Evolutionary conservation across 2,888 invertebrate species (phyloP).

Genomic region (Apodemia zela): DNA sequence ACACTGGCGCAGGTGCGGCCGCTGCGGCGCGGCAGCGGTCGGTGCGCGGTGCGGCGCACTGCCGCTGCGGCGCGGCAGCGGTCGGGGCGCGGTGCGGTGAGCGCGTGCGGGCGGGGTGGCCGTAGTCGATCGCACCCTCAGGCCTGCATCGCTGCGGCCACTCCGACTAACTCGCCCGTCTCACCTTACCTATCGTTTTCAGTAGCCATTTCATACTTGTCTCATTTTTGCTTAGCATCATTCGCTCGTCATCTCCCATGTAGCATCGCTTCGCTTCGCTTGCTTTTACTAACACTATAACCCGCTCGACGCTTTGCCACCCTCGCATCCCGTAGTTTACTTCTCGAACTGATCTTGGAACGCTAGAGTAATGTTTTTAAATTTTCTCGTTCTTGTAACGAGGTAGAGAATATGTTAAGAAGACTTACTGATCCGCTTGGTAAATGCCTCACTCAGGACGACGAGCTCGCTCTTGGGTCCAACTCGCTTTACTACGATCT

Average conservation of each 20-base stretch:
- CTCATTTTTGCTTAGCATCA: constrained; percentile 52
- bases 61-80: constrained; percentile 21
- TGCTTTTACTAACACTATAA: constrained; percentile 58
- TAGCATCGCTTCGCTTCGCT: constrained; percentile 50
- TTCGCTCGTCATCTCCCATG: constrained; percentile 55
- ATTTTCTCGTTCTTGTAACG: constrained; percentile 67
- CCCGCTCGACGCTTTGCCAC: constrained; percentile 53
- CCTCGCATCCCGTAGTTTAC: constrained; percentile 38
- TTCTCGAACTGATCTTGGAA: constrained; percentile 41
- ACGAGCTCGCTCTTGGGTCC: constrained; percentile 76
- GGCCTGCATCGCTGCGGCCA: constrained; percentile 66
- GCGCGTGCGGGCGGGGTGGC: constrained; percentile 38
- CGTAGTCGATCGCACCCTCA: constrained; percentile 61
- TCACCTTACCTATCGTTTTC: constrained; percentile 49
- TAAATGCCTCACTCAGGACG: constrained; percentile 77
- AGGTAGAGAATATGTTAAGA: constrained; percentile 67
- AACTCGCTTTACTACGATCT: constrained; percentile 79
- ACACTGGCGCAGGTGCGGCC: constrained; percentile 17
- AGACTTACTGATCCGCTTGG: constrained; percentile 76
- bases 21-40: constrained; percentile 22
- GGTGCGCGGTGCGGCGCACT: constrained; percentile 21
- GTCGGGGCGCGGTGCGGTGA: constrained; percentile 23
- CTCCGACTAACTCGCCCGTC: constrained; percentile 63
- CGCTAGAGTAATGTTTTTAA: constrained; percentile 59
- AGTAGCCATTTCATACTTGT: constrained; percentile 61